Conservation (phyloP, 2,113 vertebrate species). For the Nerophis lumbriciformis region DNA sequence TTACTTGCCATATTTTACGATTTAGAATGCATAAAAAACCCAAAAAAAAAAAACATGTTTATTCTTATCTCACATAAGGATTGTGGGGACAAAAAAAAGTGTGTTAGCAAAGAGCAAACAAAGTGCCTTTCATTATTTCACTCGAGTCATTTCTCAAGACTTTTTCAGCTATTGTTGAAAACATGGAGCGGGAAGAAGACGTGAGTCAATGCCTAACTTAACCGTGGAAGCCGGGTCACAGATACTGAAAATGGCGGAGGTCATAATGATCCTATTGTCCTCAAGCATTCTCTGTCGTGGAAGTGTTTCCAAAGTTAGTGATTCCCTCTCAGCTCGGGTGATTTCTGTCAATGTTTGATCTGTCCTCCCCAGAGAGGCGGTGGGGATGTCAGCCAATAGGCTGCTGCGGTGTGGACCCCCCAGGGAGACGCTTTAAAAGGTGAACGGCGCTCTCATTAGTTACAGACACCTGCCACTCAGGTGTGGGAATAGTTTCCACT, state of each 20-base stretch:
- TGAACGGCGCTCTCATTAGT: slow-evolving; percentile 63
- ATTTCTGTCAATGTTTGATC: slow-evolving; percentile 67
- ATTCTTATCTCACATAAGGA: too few species aligned
- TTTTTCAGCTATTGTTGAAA: slow-evolving; percentile 7
- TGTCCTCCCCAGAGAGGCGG: slow-evolving; percentile 31
- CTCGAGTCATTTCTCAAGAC: background rate
- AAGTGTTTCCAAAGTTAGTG: slow-evolving; percentile 46
- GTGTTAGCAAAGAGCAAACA: too few species aligned
- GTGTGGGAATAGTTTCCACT: slow-evolving; percentile 37
- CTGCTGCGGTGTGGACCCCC: slow-evolving; percentile 38
- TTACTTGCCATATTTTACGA: too few species aligned
- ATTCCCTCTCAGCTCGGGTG: slow-evolving; percentile 37
- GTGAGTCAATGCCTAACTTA: slow-evolving; percentile 50
- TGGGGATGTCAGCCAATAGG: slow-evolving; percentile 44
- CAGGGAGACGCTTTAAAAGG: slow-evolving; percentile 56
- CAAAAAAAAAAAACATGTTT: too few species aligned
- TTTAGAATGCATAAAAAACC: too few species aligned
- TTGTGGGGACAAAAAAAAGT: too few species aligned
- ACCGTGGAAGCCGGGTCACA: background rate
- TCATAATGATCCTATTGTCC: background rate
- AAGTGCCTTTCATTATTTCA: too few species aligned
- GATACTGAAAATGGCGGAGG: background rate
- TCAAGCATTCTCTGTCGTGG: slow-evolving; percentile 32
- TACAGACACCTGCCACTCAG: slow-evolving; percentile 60
- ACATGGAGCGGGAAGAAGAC: slow-evolving; percentile 5